Evolutionary conservation across 2,888 invertebrate species (phyloP).

Genomic region (Altica lythri): DNA sequence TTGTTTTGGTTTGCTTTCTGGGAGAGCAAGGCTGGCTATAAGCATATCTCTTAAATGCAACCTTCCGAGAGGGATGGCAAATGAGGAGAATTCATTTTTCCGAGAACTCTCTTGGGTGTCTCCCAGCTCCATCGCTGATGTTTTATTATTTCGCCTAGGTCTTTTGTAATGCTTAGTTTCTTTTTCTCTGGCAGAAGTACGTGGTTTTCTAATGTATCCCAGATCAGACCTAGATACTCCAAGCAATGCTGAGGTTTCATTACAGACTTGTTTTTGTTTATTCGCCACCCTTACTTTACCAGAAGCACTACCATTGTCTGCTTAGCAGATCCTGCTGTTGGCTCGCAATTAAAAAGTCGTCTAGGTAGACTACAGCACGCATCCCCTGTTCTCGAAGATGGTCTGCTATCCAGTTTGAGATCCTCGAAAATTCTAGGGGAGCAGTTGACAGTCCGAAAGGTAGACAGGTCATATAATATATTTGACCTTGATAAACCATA

Average conservation of each 20-base stretch:
- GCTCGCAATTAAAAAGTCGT: constrained; percentile 35
- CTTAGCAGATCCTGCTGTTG: constrained; percentile 11
- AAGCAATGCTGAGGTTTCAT: neutral
- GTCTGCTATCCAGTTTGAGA: constrained; percentile 40
- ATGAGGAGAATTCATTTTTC: constrained; percentile 23
- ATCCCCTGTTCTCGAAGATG: constrained; percentile 31
- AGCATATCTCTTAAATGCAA: constrained; percentile 16
- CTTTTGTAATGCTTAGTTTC: neutral
- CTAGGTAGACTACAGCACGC: constrained; percentile 41
- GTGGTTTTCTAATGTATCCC: neutral
- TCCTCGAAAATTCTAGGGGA: constrained; percentile 36
- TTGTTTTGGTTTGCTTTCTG: constrained; percentile 1
- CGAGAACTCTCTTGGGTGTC: constrained; percentile 14
- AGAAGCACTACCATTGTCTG: neutral
- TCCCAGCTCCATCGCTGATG: constrained; percentile 13
- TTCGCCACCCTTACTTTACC: neutral
- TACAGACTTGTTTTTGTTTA: neutral
- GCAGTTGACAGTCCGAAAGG: constrained; percentile 43
- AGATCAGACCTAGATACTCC: neutral
- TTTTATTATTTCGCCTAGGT: neutral
- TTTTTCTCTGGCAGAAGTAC: neutral
- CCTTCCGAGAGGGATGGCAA: constrained; percentile 16
- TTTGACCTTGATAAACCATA: too few species aligned
- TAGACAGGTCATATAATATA: constrained; percentile 33
- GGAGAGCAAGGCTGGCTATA: constrained; percentile 9